Percentiles rank a stretch among this genome's conserved stretches.
Conservation (phyloP, 2,888 invertebrate species). For the Heteropelma amictum region DNA sequence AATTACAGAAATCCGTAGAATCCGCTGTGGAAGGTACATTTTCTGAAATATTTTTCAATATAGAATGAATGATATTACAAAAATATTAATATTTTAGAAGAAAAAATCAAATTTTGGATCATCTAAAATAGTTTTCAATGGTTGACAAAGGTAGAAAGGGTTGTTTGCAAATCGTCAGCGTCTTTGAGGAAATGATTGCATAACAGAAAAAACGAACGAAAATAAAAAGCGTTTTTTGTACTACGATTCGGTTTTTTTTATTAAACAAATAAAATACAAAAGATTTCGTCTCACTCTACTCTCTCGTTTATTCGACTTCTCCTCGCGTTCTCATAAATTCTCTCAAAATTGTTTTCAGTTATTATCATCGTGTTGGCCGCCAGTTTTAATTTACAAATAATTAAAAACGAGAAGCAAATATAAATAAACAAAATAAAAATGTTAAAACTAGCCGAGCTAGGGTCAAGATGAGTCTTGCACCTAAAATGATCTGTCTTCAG, state of each 20-base stretch:
- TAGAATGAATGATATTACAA: too few relatives aligned
- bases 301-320: conserved; percentile 44
- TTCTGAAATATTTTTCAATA: too few relatives aligned
- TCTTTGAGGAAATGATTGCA: not conserved
- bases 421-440: conserved; percentile 62
- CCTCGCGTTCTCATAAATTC: conserved; percentile 54
- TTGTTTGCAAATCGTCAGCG: not conserved
- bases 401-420: conserved; percentile 67
- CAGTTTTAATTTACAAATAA: conserved; percentile 70
- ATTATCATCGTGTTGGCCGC: conserved; percentile 60
- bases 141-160: conserved; percentile 43
- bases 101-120: too few relatives aligned
- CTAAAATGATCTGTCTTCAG: conserved; percentile 44
- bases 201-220: conserved; percentile 50
- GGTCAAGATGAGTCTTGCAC: conserved; percentile 18
- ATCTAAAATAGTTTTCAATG: not conserved
- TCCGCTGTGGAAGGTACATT: too few relatives aligned
- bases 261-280: conserved; percentile 77
- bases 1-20: too few relatives aligned
- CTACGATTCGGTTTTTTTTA: conserved; percentile 75
- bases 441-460: conserved; percentile 13
- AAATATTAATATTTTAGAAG: too few relatives aligned
- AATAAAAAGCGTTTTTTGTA: conserved; percentile 66
- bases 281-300: conserved; percentile 62
- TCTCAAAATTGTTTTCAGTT: conserved; percentile 50